phyloP scores from a whole-genome alignment of 2,888 invertebrate genomes.

The Conistra vaccinii region DNA sequence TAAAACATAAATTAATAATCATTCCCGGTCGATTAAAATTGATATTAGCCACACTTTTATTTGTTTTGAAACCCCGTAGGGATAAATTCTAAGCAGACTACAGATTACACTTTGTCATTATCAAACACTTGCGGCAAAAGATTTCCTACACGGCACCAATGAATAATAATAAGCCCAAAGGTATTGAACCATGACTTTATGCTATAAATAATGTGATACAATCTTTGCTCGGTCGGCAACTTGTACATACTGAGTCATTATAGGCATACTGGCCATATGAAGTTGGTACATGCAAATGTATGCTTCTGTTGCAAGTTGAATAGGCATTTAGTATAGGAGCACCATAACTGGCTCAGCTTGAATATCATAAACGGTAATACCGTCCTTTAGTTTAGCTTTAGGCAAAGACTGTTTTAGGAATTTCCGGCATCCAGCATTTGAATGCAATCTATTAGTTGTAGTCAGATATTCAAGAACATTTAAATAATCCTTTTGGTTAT shows the following conservation, averaged over 20 bases:
- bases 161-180: constrained; percentile 83
- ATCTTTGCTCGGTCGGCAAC: constrained; percentile 76
- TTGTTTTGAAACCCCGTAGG: constrained; percentile 37
- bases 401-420: constrained; percentile 30
- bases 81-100: constrained; percentile 50
- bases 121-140: constrained; percentile 67
- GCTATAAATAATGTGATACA: constrained; percentile 84
- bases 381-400: constrained; percentile 34
- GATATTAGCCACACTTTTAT: constrained; percentile 44
- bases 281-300: constrained; percentile 74
- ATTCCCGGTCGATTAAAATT: constrained; percentile 48
- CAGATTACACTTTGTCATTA: constrained; percentile 67
- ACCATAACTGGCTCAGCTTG: constrained; percentile 60
- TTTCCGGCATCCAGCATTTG: constrained; percentile 27
- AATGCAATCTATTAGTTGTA: constrained; percentile 17
- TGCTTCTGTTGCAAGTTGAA: constrained; percentile 73
- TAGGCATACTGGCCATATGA: constrained; percentile 64
- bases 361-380: constrained; percentile 52
- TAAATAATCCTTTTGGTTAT: constrained; percentile 43
- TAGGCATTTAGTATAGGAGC: constrained; percentile 76
- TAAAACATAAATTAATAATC: constrained; percentile 14
- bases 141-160: constrained; percentile 76
- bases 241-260: constrained; percentile 68
- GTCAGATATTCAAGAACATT: constrained; percentile 18
- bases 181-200: constrained; percentile 82